These are phyloP conservation scores for Hydropsyche betteni DNA, from an alignment of 2,888 invertebrate species.

Conservation along the genomic window DNA sequence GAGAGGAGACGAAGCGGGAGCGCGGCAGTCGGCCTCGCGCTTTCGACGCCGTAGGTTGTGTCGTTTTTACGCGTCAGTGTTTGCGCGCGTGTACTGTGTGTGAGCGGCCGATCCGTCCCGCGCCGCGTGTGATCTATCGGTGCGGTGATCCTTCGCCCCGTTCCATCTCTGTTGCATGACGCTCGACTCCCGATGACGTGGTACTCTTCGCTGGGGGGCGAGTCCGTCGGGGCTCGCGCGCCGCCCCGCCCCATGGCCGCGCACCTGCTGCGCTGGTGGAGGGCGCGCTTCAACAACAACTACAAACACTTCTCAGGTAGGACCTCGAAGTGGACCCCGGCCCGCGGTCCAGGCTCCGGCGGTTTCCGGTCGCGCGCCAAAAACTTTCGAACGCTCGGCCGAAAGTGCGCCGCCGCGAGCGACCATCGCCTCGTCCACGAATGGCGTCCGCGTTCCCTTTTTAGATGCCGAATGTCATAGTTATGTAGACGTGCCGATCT, in stretches of 20 bases:
- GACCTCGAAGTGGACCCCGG: slow-evolving; percentile 53
- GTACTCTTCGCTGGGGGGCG: slow-evolving; percentile 64
- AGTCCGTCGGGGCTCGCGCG: slow-evolving; percentile 58
- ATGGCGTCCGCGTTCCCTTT: not conserved
- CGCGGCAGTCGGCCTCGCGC: slow-evolving; percentile 35
- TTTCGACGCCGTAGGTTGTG: not conserved
- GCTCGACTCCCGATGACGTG: slow-evolving; percentile 60
- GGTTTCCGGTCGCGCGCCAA: not conserved
- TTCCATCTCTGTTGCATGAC: no score
- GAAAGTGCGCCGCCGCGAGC: not conserved
- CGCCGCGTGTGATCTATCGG: not conserved
- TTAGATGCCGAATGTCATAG: not conserved
- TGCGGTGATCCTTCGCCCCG: slow-evolving; percentile 15
- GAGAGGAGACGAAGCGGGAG: slow-evolving; percentile 26
- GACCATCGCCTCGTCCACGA: not conserved
- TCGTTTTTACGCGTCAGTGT: not conserved
- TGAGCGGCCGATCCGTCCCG: not conserved
- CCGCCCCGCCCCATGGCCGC: slow-evolving; percentile 72
- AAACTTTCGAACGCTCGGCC: no score
- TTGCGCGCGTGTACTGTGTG: not conserved
- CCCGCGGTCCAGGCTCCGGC: not conserved
- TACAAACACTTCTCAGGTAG: slow-evolving; percentile 79
- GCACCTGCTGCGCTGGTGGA: slow-evolving; percentile 81
- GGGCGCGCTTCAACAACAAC: slow-evolving; percentile 78
- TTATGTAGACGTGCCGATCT: no score